These are phyloP conservation scores for Oreotrochilus melanogaster DNA, from an alignment of 2,113 vertebrate species.

Conservation along the genomic window DNA sequence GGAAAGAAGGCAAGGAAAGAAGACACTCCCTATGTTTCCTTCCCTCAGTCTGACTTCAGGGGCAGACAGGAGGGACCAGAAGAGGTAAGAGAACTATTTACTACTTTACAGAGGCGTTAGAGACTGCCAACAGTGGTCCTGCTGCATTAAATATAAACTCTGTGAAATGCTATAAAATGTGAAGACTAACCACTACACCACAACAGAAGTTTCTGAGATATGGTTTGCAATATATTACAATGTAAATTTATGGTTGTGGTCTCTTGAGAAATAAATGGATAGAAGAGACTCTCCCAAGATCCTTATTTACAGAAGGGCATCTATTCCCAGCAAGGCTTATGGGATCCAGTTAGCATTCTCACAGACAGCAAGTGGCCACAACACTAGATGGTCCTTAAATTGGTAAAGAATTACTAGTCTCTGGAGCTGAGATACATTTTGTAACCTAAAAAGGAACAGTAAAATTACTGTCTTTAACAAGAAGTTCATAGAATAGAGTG, in stretches of 20 bases:
- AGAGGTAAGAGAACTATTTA: neutral
- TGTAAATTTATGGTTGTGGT: neutral
- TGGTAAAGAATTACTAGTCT: constrained; percentile 27
- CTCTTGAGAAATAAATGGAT: neutral
- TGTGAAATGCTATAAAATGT: neutral
- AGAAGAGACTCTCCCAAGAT: neutral
- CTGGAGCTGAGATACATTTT: neutral
- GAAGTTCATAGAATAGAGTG: neutral
- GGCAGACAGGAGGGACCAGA: neutral
- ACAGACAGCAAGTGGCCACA: neutral
- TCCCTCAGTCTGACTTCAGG: neutral
- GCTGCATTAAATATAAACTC: neutral
- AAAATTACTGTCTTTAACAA: constrained; percentile 49
- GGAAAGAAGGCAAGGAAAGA: neutral
- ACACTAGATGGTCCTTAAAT: neutral
- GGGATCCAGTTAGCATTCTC: neutral
- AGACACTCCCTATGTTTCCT: neutral
- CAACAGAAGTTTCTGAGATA: neutral
- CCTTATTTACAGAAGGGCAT: neutral
- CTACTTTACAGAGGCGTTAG: neutral
- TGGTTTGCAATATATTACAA: neutral
- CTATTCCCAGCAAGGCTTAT: neutral
- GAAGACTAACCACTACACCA: neutral
- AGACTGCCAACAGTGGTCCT: neutral
- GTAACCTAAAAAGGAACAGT: constrained; percentile 32